Base-by-base conservation (phyloP, 2,113 vertebrate genomes). In the Siniperca chuatsi region DNA sequence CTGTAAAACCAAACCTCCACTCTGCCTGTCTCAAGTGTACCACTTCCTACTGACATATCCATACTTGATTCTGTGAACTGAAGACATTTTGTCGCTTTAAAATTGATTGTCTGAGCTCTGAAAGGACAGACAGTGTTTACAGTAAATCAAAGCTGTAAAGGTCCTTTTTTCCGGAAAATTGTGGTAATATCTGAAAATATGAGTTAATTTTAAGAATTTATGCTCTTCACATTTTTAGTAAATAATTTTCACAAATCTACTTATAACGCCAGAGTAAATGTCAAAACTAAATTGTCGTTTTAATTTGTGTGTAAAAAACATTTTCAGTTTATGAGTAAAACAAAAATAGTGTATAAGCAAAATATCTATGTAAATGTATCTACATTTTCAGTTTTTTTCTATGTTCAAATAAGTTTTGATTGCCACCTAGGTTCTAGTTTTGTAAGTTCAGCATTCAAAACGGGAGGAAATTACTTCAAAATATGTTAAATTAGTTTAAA, bases 1-100 rank as follows among this genome's bases (percentile, higher is more conserved):
- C 87, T 84, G 85, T 82, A 71, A 89, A 86, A 88, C 55, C 55
- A 79, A 90, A 89, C 67, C 70, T 55, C 58, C 5, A 29, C 57
- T 88, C 64, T 37, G 48, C 23, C 4, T 74, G 25, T 69, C 25
- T 89, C 67, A 60, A 71, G 68, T 74, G 58, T 50, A 62, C 37
- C 72, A 73, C 84, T 85, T 85, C 68, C 84, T 74, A 29, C 23
- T 4, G 16, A 74, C 77, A 70, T 85, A 79, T 77, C 33, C 13
- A 16, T 80, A 61, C 52, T 83, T 75, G 29, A 79, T 64, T 84
- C 74, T 37, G 75, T 77, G 54, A 60, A 76, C 68, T 61, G 5
- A n/a, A 48, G 76, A 75, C 64, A 67, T 77, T 64, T 75, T 80
- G 48, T 79, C 65, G 42, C 57, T 61, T 75, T 46, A 74, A 65